phyloP scores from a whole-genome alignment of 2,888 invertebrate genomes.

The Celastrina argiolus region DNA sequence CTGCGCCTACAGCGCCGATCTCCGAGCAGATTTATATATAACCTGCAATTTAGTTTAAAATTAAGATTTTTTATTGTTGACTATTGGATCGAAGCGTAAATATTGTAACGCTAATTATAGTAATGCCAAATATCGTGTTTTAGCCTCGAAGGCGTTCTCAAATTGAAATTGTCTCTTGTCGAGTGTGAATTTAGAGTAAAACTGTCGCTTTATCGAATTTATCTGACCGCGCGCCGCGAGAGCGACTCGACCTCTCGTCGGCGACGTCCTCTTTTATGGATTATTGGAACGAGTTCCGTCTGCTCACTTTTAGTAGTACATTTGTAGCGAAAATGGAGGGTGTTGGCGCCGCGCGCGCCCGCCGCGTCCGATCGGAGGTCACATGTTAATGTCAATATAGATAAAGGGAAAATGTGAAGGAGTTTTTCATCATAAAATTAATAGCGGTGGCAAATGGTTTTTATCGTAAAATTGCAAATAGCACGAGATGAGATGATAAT shows the following conservation, averaged over 20 bases:
- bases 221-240: slow-evolving; percentile 21
- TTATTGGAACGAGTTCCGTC: slow-evolving; percentile 21
- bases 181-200: neutral
- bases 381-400: neutral
- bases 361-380: neutral
- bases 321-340: slow-evolving; percentile 16
- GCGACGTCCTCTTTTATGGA: slow-evolving; percentile 25
- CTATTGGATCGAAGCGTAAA: slow-evolving; percentile 31
- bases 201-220: slow-evolving; percentile 28
- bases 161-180: neutral
- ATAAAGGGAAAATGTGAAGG: neutral
- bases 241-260: slow-evolving; percentile 8
- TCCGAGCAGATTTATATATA: slow-evolving; percentile 29
- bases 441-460: neutral
- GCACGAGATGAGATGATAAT: neutral
- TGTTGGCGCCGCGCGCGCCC: neutral
- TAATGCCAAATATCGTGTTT: slow-evolving; percentile 55
- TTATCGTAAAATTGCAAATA: neutral
- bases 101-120: slow-evolving; percentile 28
- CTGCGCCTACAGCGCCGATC: neutral
- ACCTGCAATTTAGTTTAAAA: slow-evolving; percentile 44
- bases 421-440: neutral
- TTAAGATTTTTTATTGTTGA: slow-evolving; percentile 46
- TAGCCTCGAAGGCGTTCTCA: slow-evolving; percentile 26
- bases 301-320: slow-evolving; percentile 35